Evolutionary conservation across 2,888 invertebrate species (phyloP).

Genomic region (Drosophila pseudotakahashii): DNA sequence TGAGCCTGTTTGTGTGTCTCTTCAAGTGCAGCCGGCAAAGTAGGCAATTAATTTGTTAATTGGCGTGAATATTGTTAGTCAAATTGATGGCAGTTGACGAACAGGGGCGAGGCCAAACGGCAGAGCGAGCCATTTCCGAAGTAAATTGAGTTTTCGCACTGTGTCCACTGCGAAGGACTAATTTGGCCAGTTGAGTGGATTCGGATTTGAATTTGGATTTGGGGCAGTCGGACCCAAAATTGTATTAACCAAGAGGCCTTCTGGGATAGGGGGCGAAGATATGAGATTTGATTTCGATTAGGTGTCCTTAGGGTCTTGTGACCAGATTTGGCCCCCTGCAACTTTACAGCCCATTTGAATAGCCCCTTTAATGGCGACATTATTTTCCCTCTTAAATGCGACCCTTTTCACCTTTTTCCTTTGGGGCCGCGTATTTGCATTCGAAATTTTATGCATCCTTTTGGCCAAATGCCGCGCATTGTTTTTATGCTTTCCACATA

Average conservation of each 20-base stretch:
- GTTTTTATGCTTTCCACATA: constrained; percentile 17
- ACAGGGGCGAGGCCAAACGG: constrained; percentile 3
- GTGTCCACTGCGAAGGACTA: constrained; percentile 20
- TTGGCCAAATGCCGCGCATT: constrained; percentile 1
- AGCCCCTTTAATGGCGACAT: constrained; percentile 5
- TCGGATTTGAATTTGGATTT: neutral
- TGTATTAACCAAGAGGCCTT: constrained; percentile 11
- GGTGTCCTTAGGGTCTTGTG: neutral
- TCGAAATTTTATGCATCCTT: constrained; percentile 14
- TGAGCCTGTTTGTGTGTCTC: constrained; percentile 25
- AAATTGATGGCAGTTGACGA: constrained; percentile 66
- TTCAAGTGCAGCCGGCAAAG: constrained; percentile 65
- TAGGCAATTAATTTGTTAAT: constrained; percentile 76
- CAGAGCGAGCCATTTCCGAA: constrained; percentile 20
- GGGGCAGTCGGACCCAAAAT: constrained; percentile 2
- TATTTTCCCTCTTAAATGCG: constrained; percentile 2
- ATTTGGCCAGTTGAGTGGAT: constrained; percentile 31
- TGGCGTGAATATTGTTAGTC: constrained; percentile 67
- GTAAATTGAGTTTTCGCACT: constrained; percentile 63
- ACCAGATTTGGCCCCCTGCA: neutral
- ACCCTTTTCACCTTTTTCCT: neutral
- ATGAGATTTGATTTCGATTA: neutral
- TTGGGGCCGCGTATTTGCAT: neutral
- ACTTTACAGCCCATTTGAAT: neutral
- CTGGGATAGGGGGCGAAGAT: neutral